Evolutionary conservation across 2,797 vertebrate species (phyloP).

Genomic region (Lacerta bilineata): DNA sequence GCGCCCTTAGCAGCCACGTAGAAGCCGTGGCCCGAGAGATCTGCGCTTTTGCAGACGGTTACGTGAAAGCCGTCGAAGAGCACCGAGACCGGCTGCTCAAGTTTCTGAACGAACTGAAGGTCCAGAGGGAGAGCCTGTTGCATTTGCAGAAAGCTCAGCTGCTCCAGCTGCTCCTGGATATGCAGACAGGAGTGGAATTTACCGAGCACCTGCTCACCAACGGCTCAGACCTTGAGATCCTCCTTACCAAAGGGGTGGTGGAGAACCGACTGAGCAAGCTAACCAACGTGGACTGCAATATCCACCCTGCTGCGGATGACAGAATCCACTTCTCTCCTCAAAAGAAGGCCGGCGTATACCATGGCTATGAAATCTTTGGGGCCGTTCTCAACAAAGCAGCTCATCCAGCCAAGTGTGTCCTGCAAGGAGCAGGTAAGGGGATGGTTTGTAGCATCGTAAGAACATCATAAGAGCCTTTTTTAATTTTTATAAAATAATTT

Average conservation of each 20-base stretch:
- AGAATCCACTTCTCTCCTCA: constrained; percentile 84
- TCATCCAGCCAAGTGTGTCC: constrained; percentile 86
- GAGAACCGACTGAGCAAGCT: constrained; percentile 83
- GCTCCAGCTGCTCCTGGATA: constrained; percentile 88
- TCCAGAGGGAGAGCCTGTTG: constrained; percentile 86
- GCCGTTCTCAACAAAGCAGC: constrained; percentile 82
- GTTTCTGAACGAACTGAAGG: constrained; percentile 85
- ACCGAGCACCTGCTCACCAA: constrained; percentile 86
- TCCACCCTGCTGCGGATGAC: constrained; percentile 72
- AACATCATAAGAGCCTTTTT: too few relatives aligned
- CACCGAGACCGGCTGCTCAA: constrained; percentile 87
- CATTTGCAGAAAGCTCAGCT: constrained; percentile 89
- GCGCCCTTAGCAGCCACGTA: constrained; percentile 70
- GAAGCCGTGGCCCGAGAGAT: constrained; percentile 82
- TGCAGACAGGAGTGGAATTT: constrained; percentile 85
- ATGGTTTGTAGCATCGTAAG: background rate
- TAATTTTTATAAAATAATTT: too few relatives aligned
- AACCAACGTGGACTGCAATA: constrained; percentile 75
- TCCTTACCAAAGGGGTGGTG: constrained; percentile 87
- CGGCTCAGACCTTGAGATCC: constrained; percentile 89
- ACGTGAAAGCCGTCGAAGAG: constrained; percentile 84
- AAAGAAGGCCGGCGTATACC: constrained; percentile 84
- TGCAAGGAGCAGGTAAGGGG: constrained; percentile 89
- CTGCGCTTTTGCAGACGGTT: constrained; percentile 81
- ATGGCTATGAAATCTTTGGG: constrained; percentile 88